These are phyloP conservation scores for Elymnias hypermnestra DNA, from an alignment of 1,140 invertebrate genomes.

Conservation along the genomic window DNA sequence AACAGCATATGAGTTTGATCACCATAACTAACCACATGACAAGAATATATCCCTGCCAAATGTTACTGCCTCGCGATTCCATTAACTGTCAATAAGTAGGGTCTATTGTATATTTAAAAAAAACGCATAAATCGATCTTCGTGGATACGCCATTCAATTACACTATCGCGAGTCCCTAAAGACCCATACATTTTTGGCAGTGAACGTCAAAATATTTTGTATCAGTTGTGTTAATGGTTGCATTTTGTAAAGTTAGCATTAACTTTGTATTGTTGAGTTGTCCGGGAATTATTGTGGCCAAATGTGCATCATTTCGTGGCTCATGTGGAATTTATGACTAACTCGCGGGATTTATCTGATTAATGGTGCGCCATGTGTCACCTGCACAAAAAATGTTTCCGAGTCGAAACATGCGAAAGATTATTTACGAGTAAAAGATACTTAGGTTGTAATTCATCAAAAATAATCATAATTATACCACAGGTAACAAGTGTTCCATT, in stretches of 20 bases:
- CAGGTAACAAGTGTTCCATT: too few species aligned
- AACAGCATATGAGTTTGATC: conserved; percentile 68
- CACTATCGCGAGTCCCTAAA: conserved; percentile 48
- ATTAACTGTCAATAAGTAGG: conserved; percentile 70
- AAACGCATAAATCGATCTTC: conserved; percentile 69
- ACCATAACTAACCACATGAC: conserved; percentile 71
- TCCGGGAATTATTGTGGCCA: conserved; percentile 49
- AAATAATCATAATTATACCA: too few species aligned
- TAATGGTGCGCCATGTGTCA: conserved; percentile 13
- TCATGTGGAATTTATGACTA: conserved; percentile 15
- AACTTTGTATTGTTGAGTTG: conserved; percentile 58
- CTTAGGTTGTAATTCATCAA: too few species aligned
- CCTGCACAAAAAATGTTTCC: not conserved
- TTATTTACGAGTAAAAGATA: too few species aligned
- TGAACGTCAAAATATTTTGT: conserved; percentile 72
- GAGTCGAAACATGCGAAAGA: too few species aligned
- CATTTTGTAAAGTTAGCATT: conserved; percentile 54
- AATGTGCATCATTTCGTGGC: conserved; percentile 46
- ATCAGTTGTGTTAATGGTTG: conserved; percentile 65
- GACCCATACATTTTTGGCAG: conserved; percentile 58
- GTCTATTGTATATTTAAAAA: conserved; percentile 57
- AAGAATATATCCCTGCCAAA: conserved; percentile 56
- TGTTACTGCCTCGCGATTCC: conserved; percentile 45
- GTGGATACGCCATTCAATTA: conserved; percentile 45
- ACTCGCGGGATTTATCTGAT: conserved; percentile 17